phyloP scores from a whole-genome alignment of 1,140 invertebrate species.

The Drosophila carrolli region DNA sequence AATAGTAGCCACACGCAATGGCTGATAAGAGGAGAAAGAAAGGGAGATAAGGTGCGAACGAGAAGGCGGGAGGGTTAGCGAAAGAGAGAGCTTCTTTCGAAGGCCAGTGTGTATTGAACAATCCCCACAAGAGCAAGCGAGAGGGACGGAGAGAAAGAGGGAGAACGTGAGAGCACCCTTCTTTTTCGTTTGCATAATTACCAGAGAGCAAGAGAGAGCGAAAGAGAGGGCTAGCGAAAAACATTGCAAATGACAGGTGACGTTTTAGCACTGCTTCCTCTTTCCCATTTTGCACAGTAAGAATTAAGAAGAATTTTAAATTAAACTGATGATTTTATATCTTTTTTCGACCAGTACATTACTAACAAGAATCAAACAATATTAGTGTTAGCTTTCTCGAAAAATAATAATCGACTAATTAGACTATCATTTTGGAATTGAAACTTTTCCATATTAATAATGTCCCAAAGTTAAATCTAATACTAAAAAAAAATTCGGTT shows the following conservation, averaged over 20 bases:
- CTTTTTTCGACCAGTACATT: too few species aligned
- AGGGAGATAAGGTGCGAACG: constrained; percentile 3
- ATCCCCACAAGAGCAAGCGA: constrained; percentile 29
- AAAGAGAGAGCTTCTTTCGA: constrained; percentile 23
- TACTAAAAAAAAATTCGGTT: too few species aligned
- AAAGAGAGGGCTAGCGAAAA: constrained; percentile 45
- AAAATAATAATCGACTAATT: too few species aligned
- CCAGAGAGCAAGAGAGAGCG: constrained; percentile 8
- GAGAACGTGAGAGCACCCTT: constrained; percentile 35
- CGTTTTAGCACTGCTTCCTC: constrained; percentile 58
- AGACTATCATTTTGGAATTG: too few species aligned
- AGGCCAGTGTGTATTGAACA: constrained; percentile 53
- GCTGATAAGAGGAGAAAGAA: constrained; percentile 60
- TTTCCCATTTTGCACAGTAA: constrained; percentile 15
- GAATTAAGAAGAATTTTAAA: too few species aligned
- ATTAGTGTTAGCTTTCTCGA: too few species aligned
- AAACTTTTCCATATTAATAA: too few species aligned
- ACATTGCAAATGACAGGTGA: constrained; percentile 81
- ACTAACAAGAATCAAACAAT: too few species aligned
- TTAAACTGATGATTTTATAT: too few species aligned
- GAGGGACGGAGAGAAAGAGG: constrained; percentile 13
- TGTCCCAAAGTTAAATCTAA: too few species aligned
- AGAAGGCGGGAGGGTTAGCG: background rate
- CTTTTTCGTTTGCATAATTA: constrained; percentile 55
- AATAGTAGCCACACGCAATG: constrained; percentile 69